Evolutionary conservation across 2,113 vertebrate species (phyloP).

Genomic region (Mungos mungo): DNA sequence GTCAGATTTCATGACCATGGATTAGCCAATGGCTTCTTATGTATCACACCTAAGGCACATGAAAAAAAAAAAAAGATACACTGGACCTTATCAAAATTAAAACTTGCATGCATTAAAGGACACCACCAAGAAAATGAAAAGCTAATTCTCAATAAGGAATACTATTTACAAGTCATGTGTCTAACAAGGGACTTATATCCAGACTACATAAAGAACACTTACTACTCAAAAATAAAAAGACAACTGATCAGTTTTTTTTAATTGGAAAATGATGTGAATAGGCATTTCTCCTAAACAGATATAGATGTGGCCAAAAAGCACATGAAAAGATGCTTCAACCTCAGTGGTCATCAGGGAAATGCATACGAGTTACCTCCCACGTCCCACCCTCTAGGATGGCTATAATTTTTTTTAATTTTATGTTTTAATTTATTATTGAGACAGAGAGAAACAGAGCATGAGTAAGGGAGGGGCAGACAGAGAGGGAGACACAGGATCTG

Average conservation of each 20-base stretch:
- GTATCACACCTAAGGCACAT: background rate
- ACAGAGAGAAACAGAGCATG: too few species aligned
- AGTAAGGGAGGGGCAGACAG: too few species aligned
- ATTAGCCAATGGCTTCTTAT: background rate
- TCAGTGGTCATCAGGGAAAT: background rate
- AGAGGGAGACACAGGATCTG: too few species aligned
- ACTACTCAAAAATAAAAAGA: background rate
- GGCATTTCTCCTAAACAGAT: background rate
- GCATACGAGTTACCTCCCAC: background rate
- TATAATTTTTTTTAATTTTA: background rate
- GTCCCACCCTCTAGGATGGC: background rate
- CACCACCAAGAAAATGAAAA: background rate
- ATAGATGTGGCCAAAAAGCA: background rate
- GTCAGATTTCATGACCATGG: background rate
- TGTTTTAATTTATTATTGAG: too few species aligned
- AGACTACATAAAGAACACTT: background rate
- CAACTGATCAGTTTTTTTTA: background rate
- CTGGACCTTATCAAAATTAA: background rate
- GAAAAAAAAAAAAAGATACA: background rate
- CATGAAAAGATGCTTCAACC: background rate
- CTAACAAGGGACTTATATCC: background rate
- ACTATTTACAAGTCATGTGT: background rate
- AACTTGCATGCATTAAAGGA: background rate
- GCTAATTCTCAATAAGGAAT: background rate
- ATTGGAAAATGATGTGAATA: background rate